Conservation (phyloP, 2,113 vertebrate species). For the Leiothrix lutea region DNA sequence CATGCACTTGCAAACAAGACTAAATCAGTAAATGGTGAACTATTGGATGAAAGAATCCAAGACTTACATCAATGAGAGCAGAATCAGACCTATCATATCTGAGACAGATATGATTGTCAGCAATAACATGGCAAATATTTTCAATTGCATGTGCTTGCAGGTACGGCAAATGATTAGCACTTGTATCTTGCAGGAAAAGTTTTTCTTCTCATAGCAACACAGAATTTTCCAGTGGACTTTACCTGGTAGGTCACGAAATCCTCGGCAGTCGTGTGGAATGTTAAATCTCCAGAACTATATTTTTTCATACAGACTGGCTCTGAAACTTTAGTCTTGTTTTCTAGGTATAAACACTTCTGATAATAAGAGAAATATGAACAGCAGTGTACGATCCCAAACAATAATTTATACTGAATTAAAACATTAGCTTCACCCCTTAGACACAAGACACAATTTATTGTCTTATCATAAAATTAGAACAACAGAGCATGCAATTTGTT, state of each 20-base stretch:
- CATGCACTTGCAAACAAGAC: background rate
- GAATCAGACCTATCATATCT: background rate
- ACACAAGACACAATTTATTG: background rate
- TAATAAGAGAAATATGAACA: slow-evolving; percentile 27
- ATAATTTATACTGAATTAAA: slow-evolving; percentile 13
- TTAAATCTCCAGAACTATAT: slow-evolving; percentile 2
- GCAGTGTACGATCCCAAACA: background rate
- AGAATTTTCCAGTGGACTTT: background rate
- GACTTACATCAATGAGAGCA: background rate
- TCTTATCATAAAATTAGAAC: background rate
- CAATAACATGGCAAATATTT: background rate
- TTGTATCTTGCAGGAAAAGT: background rate
- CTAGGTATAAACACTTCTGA: slow-evolving; percentile 24
- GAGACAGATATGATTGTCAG: background rate
- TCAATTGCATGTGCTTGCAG: background rate
- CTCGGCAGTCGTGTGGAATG: background rate
- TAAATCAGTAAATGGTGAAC: background rate
- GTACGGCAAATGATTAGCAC: background rate
- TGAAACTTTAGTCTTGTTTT: slow-evolving; percentile 49
- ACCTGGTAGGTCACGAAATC: slow-evolving; percentile 22
- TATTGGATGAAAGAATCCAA: background rate
- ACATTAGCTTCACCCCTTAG: background rate
- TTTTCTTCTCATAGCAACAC: background rate
- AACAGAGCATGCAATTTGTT: slow-evolving; percentile 5
- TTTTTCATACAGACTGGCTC: slow-evolving; percentile 8